These are phyloP conservation scores for Cephus pygmeus DNA, from an alignment of 2,888 invertebrate species.

Conservation along the genomic window DNA sequence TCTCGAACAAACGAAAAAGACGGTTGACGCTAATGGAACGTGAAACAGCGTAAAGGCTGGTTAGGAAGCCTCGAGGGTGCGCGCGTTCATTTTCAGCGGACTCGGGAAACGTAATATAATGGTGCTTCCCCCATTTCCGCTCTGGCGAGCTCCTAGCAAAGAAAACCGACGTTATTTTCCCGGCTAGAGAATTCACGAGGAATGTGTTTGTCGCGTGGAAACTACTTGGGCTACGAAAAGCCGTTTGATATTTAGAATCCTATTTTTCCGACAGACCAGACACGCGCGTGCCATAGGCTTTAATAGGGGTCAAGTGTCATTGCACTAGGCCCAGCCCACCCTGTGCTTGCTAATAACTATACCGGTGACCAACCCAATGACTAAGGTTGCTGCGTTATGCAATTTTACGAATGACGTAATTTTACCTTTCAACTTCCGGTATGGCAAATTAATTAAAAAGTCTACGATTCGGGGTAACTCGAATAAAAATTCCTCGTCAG, in stretches of 20 bases:
- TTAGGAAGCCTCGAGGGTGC: background rate
- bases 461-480: no score
- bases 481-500: no score
- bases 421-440: no score
- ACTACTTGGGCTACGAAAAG: background rate
- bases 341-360: no score
- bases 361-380: no score
- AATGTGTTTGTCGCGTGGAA: conserved; percentile 7
- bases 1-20: background rate
- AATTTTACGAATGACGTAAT: no score
- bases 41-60: conserved; percentile 17
- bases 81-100: conserved; percentile 17
- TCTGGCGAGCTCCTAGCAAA: conserved; percentile 10
- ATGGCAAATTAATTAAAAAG: no score
- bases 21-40: conserved; percentile 14
- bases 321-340: background rate
- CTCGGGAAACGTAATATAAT: conserved; percentile 7
- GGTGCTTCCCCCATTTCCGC: conserved; percentile 6
- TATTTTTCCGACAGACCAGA: background rate
- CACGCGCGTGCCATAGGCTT: background rate
- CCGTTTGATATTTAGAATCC: background rate
- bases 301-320: background rate
- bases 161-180: conserved; percentile 5
- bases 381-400: no score
- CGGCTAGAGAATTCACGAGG: conserved; percentile 8